Evolutionary conservation across 2,113 vertebrate species (phyloP), one percentile per base, ranked within the genome.

Genomic region (Oryzias curvinotus): DNA sequence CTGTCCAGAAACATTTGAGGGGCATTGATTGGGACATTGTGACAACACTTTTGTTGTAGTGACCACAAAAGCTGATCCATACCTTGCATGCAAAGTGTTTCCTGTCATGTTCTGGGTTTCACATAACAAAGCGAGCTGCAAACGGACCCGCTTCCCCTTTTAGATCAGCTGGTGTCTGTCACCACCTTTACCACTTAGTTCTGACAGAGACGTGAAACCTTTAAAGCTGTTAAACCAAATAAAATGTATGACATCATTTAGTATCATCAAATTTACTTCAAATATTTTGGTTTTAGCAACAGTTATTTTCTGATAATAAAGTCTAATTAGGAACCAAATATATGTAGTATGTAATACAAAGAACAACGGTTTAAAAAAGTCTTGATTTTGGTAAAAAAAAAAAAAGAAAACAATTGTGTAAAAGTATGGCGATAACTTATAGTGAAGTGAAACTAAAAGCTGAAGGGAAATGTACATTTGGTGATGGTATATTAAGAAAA

Each of bases 61-160:
- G 14, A 49, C 6, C 16, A 15, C 50, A 51, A n/a, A 51, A 52
- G 55, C 59, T 42, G 14, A 70, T n/a, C 3, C 28, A 36, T 17
- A 52, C 53, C 7, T 60, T 61, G 17, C 44, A 10, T 36, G 36
- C 7, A 61, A 42, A 55, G 51, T 14, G 23, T 19, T 19, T 36
- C 7, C 12, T 49, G 16, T 14, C 43, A 49, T 5, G 3, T 13
- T 25, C 18, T 13, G 19, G 73, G 56, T 51, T 59, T 68, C 42
- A 19, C n/a, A 19, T 13, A 23, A 14, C n/a, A 42, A 30, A 36
- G 8, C 2, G 10, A 36, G 36, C 36, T 12, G 36, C 17, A 52
- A 17, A 52, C 66, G 66, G 71, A 56, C 44, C 14, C 17, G 21
- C 65, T 70, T 81, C 65, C n/a, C 21, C 14, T 43, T 26, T 42